Base-by-base conservation (phyloP, 2,888 invertebrate species). In the Crioceris asparagi region DNA sequence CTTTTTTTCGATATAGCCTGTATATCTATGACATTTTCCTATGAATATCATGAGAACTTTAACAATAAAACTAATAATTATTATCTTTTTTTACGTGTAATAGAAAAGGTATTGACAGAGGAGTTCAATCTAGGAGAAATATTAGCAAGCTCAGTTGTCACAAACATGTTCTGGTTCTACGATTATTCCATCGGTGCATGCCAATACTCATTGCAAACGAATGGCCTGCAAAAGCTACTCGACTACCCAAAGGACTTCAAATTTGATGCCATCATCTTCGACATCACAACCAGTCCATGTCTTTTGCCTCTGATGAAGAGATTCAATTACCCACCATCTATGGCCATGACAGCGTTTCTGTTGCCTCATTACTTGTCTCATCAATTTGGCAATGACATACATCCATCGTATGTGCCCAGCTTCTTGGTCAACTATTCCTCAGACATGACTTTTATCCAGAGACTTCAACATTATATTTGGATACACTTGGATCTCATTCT, bases 181-280 rank as follows among this genome's bases (percentile, higher is more conserved):
- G 36, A 36, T 12, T 37, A 34, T 15, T n/a, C 23, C 18, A 5
- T 29, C 2, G 10, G 14, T 6, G 18, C 27, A 10, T 44, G 44
- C 15, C 35, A 41, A 7, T 19, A 39, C 16, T 25, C 37, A 4
- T 30, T 39, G 10, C 21, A 36, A 14, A 36, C 57, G 0, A 46
- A 53, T 7, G 57, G 57, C 2, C 49, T 58, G 12, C 33, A 52
- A 21, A 36, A 33, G 12, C 39, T 56, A 3, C 35, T 52, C 29
- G 46, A 53, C 17, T 54, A 60, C 41, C 53, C 57, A 0, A 33
- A 50, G 21, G 45, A 54, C 39, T 57, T 54, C 35, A 52, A 53
- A 33, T 56, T 59, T 36, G 60, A 60, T 41, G 27, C 54, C 4
- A 51, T 61, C 10, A 37, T 61, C 2, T 40, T 51, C 8, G 60